Evolutionary conservation across 2,113 vertebrate species (phyloP).

Genomic region (Gobio gobio): DNA sequence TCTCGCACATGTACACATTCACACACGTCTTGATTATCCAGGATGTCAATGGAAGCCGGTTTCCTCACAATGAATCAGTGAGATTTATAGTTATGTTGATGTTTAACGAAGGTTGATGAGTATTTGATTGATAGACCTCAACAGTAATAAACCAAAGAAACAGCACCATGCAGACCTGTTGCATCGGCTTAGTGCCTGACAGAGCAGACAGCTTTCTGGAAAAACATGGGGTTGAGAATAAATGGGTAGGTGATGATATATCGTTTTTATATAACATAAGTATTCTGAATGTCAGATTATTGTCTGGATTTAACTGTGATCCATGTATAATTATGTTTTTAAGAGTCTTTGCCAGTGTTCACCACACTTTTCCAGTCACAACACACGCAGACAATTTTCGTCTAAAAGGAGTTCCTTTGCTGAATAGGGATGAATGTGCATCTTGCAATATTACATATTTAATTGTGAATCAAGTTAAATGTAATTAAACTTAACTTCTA

Average conservation of each 20-base stretch:
- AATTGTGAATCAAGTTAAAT: too few species aligned
- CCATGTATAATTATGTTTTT: background rate
- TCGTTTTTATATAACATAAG: background rate
- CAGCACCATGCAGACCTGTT: background rate
- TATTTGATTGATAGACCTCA: constrained; percentile 21
- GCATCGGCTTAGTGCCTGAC: background rate
- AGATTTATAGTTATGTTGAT: constrained; percentile 32
- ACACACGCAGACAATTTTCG: background rate
- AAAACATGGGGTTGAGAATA: background rate
- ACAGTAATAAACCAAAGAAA: background rate
- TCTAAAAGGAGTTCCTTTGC: constrained; percentile 2
- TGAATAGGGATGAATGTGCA: constrained; percentile 1
- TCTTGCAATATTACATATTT: background rate
- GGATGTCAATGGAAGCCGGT: background rate
- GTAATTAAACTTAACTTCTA: too few species aligned
- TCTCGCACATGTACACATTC: constrained; percentile 40
- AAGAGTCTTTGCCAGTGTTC: background rate
- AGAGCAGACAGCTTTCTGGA: constrained; percentile 13
- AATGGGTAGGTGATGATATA: background rate
- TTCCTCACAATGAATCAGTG: constrained; percentile 23
- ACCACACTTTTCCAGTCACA: background rate
- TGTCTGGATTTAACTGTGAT: background rate
- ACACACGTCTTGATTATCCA: background rate
- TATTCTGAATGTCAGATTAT: constrained; percentile 17
- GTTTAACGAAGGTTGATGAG: constrained; percentile 24